These are phyloP conservation scores for Pentalonia nigronervosa DNA, from an alignment of 1,140 invertebrate species.

Conservation along the genomic window DNA sequence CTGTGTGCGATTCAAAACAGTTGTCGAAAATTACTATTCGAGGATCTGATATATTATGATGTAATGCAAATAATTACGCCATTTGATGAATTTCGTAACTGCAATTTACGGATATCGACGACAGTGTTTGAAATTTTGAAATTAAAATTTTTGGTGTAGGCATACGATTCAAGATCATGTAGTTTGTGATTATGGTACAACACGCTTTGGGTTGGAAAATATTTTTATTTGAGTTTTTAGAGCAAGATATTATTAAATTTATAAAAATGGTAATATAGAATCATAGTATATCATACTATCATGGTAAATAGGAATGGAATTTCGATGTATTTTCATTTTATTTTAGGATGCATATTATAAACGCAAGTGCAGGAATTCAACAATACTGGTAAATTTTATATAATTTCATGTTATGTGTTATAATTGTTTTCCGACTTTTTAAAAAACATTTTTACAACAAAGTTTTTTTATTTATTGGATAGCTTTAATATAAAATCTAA, in stretches of 20 bases:
- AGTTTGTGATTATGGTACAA: background rate
- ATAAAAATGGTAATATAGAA: too few species aligned
- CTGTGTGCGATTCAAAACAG: background rate
- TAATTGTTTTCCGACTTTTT: background rate
- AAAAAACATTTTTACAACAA: background rate
- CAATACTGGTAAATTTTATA: background rate
- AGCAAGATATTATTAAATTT: too few species aligned
- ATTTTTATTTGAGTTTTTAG: too few species aligned
- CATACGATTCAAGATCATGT: background rate
- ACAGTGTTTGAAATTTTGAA: background rate
- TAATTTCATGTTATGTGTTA: background rate
- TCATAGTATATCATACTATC: too few species aligned
- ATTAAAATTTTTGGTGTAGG: too few species aligned
- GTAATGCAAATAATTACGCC: background rate
- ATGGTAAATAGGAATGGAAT: background rate
- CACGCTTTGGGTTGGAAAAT: too few species aligned
- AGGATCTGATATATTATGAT: background rate
- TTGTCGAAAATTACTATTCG: too few species aligned
- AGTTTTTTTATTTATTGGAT: background rate
- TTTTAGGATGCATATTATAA: background rate
- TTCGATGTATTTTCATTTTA: background rate
- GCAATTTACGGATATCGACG: background rate
- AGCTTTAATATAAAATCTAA: too few species aligned
- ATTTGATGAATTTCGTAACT: background rate
- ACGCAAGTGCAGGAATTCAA: background rate